These are phyloP conservation scores for Brachionus plicatilis DNA, from an alignment of 1,140 invertebrate genomes.

Conservation along the genomic window DNA sequence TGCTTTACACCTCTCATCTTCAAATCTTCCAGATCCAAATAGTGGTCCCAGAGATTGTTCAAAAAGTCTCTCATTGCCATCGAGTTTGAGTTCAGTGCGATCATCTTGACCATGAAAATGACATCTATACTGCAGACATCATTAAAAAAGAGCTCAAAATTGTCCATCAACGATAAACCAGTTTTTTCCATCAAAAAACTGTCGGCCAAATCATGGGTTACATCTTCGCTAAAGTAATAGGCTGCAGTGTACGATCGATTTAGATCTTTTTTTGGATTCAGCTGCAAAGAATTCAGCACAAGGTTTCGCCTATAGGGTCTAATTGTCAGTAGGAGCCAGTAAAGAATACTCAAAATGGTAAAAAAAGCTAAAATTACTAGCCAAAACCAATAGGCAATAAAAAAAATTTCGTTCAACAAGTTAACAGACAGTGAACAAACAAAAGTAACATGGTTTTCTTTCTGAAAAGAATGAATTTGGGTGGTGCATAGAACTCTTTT, in stretches of 20 bases:
- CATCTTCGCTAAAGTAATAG: constrained; percentile 16
- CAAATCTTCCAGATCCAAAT: constrained; percentile 32
- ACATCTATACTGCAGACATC: constrained; percentile 31
- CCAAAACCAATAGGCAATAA: constrained; percentile 61
- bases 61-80: constrained; percentile 32
- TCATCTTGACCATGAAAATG: constrained; percentile 7
- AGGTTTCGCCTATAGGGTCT: background rate
- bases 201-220: background rate
- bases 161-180: constrained; percentile 18
- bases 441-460: constrained; percentile 52
- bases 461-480: background rate
- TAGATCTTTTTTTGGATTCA: background rate
- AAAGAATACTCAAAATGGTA: background rate
- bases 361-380: constrained; percentile 42
- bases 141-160: constrained; percentile 33
- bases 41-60: constrained; percentile 33
- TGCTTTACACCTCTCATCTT: background rate
- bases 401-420: constrained; percentile 61
- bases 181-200: constrained; percentile 19
- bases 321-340: background rate
- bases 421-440: constrained; percentile 61
- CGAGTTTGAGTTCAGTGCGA: constrained; percentile 17
- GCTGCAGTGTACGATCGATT: constrained; percentile 19
- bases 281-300: constrained; percentile 18
- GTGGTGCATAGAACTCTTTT: background rate